Base-by-base conservation (phyloP, 1,140 invertebrate species). In the Orchestia grillus region DNA sequence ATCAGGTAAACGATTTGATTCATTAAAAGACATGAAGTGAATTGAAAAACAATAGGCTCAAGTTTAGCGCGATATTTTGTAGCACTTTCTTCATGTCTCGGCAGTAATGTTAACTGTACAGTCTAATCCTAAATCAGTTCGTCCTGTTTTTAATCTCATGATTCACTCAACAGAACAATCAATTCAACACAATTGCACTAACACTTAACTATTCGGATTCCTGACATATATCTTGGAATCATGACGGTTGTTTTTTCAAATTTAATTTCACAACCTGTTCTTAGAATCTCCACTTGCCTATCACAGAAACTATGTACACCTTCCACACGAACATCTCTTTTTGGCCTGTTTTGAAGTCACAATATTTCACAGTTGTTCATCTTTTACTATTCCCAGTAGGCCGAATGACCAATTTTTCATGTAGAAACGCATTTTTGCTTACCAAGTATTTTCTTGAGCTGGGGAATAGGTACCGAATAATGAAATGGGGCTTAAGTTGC, bases 171-270 rank as follows among this genome's bases (percentile, higher is more conserved):
- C 92, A 47, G 36, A 94, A 94, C 92, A n/a, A 94, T 15, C 92
- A 94, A 40, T 94, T 94, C 92, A 94, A 94, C 92, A 94, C 92
- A 94, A 94, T 94, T 94, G 92, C 92, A 94, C 92, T 94, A 94
- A 94, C 92, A 94, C 92, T 47, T 94, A 94, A 44, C 40, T 94
- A 47, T 47, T 44, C 92, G 28, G 41, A 90, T 90, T 41, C 43
- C n/a, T 41, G 41, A 90, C 3, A 36, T 90, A 44, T 4, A 90
- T 44, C 42, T 28, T 44, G 88, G 88, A 90, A 90, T 42, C 88
- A 90, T 90, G 88, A 90, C 43, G 88, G 43, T 43, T 15, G 88
- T 90, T 44, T 90, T 28, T 90, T 90, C n/a, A 90, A 42, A 0
- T 90, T 90, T 47, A 15, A 44, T 94, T 4, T 94, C 92, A 94